These are phyloP conservation scores for Xylota sylvarum DNA, from an alignment of 2,888 invertebrate species.

Conservation along the genomic window DNA sequence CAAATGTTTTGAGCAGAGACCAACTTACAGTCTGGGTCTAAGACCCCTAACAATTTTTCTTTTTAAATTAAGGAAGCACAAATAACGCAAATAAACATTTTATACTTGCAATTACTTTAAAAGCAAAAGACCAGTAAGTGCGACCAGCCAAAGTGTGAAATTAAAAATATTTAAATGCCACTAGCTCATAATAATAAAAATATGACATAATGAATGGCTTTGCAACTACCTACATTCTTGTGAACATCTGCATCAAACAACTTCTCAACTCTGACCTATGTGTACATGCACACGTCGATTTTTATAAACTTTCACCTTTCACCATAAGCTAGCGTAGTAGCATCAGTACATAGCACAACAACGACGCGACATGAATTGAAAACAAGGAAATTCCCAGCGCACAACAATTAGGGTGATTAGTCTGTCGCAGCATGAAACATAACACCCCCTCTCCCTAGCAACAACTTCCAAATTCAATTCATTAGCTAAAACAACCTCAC, in stretches of 20 bases:
- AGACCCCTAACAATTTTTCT: too few relatives aligned
- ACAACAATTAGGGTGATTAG: constrained; percentile 74
- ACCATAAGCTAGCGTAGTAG: constrained; percentile 10
- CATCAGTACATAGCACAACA: background rate
- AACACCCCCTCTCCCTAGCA: constrained; percentile 42
- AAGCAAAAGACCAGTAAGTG: background rate
- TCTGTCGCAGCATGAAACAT: constrained; percentile 60
- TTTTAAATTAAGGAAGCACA: too few relatives aligned
- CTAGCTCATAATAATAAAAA: constrained; percentile 6
- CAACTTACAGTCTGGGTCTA: too few relatives aligned
- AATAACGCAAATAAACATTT: too few relatives aligned
- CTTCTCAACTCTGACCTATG: constrained; percentile 42
- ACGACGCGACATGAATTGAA: constrained; percentile 9
- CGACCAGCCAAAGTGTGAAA: background rate
- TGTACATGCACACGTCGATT: background rate
- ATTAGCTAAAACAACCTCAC: constrained; percentile 75
- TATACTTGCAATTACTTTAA: background rate
- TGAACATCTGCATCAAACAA: constrained; percentile 55
- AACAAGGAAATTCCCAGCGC: constrained; percentile 55
- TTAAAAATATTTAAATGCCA: background rate
- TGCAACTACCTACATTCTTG: constrained; percentile 10
- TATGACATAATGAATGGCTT: background rate
- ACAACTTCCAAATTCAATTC: constrained; percentile 73
- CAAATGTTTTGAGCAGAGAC: too few relatives aligned
- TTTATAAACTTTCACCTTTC: constrained; percentile 66